These are phyloP conservation scores for Eupithecia exiguata DNA, from an alignment of 2,888 invertebrate genomes.

Conservation along the genomic window DNA sequence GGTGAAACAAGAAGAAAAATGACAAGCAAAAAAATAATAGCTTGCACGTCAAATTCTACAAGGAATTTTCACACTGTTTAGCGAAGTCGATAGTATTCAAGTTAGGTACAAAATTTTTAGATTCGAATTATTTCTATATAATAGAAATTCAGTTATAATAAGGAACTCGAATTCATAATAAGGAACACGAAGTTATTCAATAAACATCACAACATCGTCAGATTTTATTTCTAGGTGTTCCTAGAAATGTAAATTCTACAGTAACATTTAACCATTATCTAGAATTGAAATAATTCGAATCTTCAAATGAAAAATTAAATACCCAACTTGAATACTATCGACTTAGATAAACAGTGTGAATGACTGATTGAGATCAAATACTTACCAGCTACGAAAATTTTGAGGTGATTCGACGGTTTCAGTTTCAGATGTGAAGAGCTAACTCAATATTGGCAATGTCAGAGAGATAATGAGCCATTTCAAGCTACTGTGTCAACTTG, in stretches of 20 bases:
- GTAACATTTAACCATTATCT: no score
- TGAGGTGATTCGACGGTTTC: slow-evolving; percentile 37
- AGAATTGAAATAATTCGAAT: no score
- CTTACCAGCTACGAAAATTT: slow-evolving; percentile 32
- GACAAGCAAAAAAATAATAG: background rate
- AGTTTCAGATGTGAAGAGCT: slow-evolving; percentile 52
- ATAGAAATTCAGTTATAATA: no score
- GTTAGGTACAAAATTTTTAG: no score
- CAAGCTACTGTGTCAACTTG: slow-evolving; percentile 43
- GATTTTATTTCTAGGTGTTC: background rate
- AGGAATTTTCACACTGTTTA: no score
- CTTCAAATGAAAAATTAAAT: no score
- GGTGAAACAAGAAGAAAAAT: background rate
- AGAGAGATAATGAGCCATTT: slow-evolving; percentile 58
- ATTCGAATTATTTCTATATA: no score
- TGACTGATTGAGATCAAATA: slow-evolving; percentile 9
- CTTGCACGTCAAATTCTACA: background rate
- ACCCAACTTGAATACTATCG: background rate
- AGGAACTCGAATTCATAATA: no score
- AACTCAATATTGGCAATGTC: slow-evolving; percentile 58
- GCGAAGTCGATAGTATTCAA: no score
- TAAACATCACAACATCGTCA: background rate
- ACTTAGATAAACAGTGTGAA: background rate
- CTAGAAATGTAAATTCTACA: background rate
- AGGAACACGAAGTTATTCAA: background rate